Evolutionary conservation across 2,888 invertebrate genomes (phyloP).

Genomic region (Hydropsyche betteni): DNA sequence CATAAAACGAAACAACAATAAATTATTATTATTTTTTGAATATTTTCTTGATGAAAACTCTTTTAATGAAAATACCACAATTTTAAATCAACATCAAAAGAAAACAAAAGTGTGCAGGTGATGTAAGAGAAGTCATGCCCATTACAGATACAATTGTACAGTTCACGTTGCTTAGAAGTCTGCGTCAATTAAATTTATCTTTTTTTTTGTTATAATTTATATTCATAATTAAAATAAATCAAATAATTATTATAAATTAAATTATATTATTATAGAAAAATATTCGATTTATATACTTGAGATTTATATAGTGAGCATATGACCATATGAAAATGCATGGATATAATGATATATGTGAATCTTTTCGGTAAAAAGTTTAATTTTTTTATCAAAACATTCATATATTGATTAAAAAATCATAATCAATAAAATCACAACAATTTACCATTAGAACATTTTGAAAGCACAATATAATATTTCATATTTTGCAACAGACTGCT

Average conservation of each 20-base stretch:
- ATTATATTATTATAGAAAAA: background rate
- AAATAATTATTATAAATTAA: background rate
- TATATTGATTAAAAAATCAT: background rate
- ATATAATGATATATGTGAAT: too few species aligned
- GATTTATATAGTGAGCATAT: too few species aligned
- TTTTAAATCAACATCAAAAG: slow-evolving; percentile 8
- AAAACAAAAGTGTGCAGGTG: slow-evolving; percentile 31
- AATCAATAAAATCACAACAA: background rate
- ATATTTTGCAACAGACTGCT: slow-evolving; percentile 5
- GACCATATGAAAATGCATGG: too few species aligned
- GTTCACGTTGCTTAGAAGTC: background rate
- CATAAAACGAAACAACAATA: too few species aligned
- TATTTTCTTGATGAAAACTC: background rate
- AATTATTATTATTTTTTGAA: background rate
- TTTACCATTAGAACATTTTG: background rate
- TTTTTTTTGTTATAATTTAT: too few species aligned
- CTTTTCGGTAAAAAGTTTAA: too few species aligned
- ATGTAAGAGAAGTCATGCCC: slow-evolving; percentile 19
- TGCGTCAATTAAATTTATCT: background rate
- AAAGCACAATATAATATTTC: background rate
- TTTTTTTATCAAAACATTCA: background rate
- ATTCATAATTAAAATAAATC: background rate
- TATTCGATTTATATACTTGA: background rate
- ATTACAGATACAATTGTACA: background rate
- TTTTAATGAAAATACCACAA: background rate